phyloP scores from a whole-genome alignment of 1,140 invertebrate genomes.

The Heliconius eleuchia region DNA sequence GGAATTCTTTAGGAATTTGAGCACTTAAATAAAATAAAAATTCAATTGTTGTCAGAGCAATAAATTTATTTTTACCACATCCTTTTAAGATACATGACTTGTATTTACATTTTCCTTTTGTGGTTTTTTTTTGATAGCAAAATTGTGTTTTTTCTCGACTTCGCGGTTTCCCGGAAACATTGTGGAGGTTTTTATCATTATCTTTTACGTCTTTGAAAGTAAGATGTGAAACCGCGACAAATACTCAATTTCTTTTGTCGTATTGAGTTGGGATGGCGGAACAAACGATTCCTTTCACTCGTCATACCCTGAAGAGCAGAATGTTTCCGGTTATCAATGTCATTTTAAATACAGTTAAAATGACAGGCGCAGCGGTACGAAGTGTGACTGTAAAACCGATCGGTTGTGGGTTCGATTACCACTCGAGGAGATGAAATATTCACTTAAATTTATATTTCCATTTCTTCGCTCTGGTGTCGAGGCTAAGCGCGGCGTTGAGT shows the following conservation, averaged over 20 bases:
- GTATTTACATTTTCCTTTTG: constrained; percentile 11
- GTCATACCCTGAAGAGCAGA: constrained; percentile 11
- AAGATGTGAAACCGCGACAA: constrained; percentile 38
- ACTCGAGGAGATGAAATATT: too few species aligned
- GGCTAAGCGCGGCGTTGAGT: not conserved
- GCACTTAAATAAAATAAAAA: not conserved
- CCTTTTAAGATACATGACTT: not conserved
- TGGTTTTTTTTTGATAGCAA: not conserved
- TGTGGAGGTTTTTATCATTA: constrained; percentile 25
- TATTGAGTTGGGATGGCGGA: constrained; percentile 36
- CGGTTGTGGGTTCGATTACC: too few species aligned
- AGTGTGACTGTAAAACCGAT: too few species aligned
- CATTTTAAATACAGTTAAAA: constrained; percentile 4
- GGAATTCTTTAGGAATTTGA: too few species aligned
- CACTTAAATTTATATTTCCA: too few species aligned
- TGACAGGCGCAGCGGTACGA: too few species aligned
- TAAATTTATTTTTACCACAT: constrained; percentile 7
- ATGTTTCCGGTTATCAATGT: not conserved
- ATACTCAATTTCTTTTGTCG: constrained; percentile 41
- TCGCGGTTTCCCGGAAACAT: constrained; percentile 18
- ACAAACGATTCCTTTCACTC: constrained; percentile 21
- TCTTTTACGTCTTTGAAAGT: constrained; percentile 34
- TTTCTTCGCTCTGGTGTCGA: too few species aligned
- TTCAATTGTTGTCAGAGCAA: not conserved
- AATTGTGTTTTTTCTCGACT: constrained; percentile 8